phyloP scores from a whole-genome alignment of 2,888 invertebrate species.

The Salpingus planirostris region DNA sequence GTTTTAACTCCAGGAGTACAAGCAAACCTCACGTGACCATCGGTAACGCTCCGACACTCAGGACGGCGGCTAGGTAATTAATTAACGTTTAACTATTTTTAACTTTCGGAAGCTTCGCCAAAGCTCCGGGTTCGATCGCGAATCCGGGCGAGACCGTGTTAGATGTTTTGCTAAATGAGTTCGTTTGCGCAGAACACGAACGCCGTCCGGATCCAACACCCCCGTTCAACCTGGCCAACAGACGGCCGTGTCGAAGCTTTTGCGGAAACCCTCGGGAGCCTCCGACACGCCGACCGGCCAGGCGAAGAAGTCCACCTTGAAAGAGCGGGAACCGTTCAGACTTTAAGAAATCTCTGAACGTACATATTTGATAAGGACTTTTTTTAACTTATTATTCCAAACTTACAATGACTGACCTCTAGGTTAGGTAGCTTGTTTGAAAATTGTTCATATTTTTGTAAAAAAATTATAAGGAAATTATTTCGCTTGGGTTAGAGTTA shows the following conservation, averaged over 20 bases:
- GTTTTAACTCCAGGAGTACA: no score
- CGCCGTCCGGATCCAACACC: conserved; percentile 68
- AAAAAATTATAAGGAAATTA: conserved; percentile 17
- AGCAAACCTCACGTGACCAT: conserved; percentile 39
- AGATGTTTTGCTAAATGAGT: not conserved
- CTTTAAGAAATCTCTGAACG: conserved; percentile 49
- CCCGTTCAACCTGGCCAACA: conserved; percentile 57
- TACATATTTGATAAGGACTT: conserved; percentile 1
- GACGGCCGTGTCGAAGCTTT: conserved; percentile 54
- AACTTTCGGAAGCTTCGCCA: no score
- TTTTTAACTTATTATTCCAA: conserved; percentile 32
- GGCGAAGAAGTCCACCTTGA: conserved; percentile 35
- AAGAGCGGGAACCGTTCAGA: conserved; percentile 63
- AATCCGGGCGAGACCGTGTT: no score
- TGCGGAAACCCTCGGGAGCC: conserved; percentile 60
- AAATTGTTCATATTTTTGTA: conserved; percentile 40
- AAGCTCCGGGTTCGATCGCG: no score
- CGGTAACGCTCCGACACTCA: conserved; percentile 39
- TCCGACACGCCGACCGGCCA: conserved; percentile 54
- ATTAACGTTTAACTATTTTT: no score
- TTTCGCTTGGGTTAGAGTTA: no score
- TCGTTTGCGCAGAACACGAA: conserved; percentile 52
- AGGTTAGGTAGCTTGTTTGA: conserved; percentile 27
- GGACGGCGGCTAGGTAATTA: conserved; percentile 43
- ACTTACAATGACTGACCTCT: conserved; percentile 36